Percentiles rank a stretch among this genome's conserved stretches.
phyloP scores from a whole-genome alignment of 2,797 vertebrate genomes.

The Ctenopoma kingsleyae region DNA sequence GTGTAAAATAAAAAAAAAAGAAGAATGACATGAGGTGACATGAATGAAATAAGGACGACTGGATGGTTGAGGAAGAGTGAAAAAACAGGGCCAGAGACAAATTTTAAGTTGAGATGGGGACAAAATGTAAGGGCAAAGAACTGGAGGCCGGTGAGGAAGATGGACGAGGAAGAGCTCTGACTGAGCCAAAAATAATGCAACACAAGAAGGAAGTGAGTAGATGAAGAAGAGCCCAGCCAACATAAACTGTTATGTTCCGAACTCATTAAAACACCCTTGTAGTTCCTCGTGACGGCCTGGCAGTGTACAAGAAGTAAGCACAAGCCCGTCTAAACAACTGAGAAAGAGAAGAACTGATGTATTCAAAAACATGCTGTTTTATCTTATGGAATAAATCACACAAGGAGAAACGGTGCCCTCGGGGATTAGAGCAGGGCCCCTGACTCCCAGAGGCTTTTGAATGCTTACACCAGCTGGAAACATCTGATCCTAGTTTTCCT shows the following conservation, averaged over 20 bases:
- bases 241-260: slow-evolving; percentile 67
- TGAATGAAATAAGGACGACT: not conserved
- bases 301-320: slow-evolving; percentile 12
- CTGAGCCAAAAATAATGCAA: slow-evolving; percentile 28
- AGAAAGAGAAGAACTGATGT: slow-evolving; percentile 17
- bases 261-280: slow-evolving; percentile 45
- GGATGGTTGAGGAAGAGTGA: not conserved
- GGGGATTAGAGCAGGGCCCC: slow-evolving; percentile 24
- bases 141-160: not conserved
- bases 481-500: slow-evolving; percentile 44
- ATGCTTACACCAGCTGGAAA: slow-evolving; percentile 50
- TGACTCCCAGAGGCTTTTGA: slow-evolving; percentile 19
- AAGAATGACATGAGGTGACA: not conserved
- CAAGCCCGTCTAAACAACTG: slow-evolving; percentile 58
- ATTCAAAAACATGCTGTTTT: slow-evolving; percentile 30
- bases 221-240: slow-evolving; percentile 52
- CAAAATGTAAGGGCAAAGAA: slow-evolving; percentile 27
- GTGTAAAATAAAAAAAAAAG: not conserved
- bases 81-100: not conserved
- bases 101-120: slow-evolving; percentile 41
- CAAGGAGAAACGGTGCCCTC: slow-evolving; percentile 9
- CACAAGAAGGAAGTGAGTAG: slow-evolving; percentile 45
- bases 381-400: slow-evolving; percentile 50
- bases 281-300: slow-evolving; percentile 8
- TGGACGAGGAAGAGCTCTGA: slow-evolving; percentile 23